Evolutionary conservation across 1,140 invertebrate species (phyloP).

Genomic region (Gonatopus flavifemur): DNA sequence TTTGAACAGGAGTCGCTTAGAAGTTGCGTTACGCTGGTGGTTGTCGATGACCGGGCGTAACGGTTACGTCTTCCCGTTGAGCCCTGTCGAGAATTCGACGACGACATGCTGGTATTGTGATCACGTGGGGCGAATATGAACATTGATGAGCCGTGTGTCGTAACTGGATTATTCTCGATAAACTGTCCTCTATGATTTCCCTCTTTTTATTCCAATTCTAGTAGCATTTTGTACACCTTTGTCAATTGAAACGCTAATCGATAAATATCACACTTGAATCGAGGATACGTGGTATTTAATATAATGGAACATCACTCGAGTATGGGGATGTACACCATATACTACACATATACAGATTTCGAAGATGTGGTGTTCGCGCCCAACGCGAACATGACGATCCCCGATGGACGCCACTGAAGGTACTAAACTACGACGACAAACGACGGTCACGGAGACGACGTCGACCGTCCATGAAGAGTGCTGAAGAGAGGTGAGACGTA

Average conservation of each 20-base stretch:
- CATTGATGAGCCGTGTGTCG: constrained; percentile 28
- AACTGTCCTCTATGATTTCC: too few species aligned
- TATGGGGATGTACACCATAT: too few species aligned
- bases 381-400: constrained; percentile 23
- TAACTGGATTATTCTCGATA: too few species aligned
- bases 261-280: too few species aligned
- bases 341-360: too few species aligned
- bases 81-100: constrained; percentile 40
- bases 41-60: constrained; percentile 72
- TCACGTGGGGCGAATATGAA: constrained; percentile 49
- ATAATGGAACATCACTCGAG: too few species aligned
- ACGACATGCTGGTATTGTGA: constrained; percentile 51
- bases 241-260: too few species aligned
- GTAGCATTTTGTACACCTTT: too few species aligned
- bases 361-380: too few species aligned
- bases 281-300: too few species aligned
- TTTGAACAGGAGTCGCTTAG: constrained; percentile 82
- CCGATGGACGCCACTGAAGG: constrained; percentile 17
- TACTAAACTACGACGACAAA: constrained; percentile 22
- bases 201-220: too few species aligned
- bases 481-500: constrained; percentile 22
- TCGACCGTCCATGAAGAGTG: constrained; percentile 26
- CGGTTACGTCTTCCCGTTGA: constrained; percentile 53
- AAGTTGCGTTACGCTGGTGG: constrained; percentile 80
- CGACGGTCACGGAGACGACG: constrained; percentile 22